Conservation (phyloP, 1,140 invertebrate genomes). For the Eubasilissa regina region DNA sequence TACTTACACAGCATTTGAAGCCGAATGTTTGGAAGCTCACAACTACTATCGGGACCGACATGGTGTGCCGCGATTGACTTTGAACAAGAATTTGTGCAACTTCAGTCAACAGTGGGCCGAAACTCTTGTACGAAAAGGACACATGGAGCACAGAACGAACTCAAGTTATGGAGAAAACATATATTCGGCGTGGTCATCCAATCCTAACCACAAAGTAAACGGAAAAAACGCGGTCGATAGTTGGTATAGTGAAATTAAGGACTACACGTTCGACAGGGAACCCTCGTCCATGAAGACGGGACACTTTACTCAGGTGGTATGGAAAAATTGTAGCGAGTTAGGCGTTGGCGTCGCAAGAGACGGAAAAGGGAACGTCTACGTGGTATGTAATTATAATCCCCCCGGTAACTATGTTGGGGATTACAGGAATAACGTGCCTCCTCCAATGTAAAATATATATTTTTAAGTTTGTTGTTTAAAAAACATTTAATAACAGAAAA, state of each 20-base stretch:
- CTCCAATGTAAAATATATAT: constrained; percentile 61
- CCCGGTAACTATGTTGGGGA: constrained; percentile 88
- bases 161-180: constrained; percentile 88
- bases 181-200: constrained; percentile 82
- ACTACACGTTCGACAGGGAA: constrained; percentile 76
- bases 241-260: constrained; percentile 79
- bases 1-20: constrained; percentile 68
- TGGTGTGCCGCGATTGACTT: constrained; percentile 77
- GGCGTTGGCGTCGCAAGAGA: constrained; percentile 84
- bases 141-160: constrained; percentile 83
- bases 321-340: constrained; percentile 83
- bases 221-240: constrained; percentile 83
- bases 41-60: constrained; percentile 84
- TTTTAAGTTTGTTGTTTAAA: no score
- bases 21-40: constrained; percentile 81
- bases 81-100: constrained; percentile 81
- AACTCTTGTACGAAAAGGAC: constrained; percentile 76
- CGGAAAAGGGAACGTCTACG: constrained; percentile 81
- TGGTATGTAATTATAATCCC: constrained; percentile 90
- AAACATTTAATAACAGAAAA: no score
- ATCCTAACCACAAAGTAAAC: constrained; percentile 78
- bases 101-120: constrained; percentile 89
- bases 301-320: constrained; percentile 86
- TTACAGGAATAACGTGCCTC: constrained; percentile 83
- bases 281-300: constrained; percentile 79